Evolutionary conservation across 2,113 vertebrate species (phyloP).

Genomic region (Hippopotamus amphibius): DNA sequence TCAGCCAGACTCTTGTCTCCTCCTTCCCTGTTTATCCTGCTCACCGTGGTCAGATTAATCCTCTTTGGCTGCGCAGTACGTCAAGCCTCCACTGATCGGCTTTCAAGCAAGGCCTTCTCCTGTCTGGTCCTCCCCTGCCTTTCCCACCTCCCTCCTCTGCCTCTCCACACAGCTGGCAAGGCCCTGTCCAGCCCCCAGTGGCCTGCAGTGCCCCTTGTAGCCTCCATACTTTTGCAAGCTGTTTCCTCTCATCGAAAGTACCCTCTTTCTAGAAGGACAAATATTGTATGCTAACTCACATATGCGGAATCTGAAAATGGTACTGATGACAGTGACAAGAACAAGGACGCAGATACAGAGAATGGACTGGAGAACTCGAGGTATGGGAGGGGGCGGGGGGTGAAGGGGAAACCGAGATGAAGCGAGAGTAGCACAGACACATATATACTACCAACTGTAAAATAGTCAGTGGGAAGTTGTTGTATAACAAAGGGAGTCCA

Average conservation of each 20-base stretch:
- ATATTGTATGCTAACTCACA: too few species aligned
- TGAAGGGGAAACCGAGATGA: too few species aligned
- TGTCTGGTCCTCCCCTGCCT: not conserved
- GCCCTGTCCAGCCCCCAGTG: accelerated
- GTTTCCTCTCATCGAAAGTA: not conserved
- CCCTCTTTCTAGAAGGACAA: not conserved
- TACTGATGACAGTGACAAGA: too few species aligned
- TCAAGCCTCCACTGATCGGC: not conserved
- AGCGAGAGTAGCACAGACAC: too few species aligned
- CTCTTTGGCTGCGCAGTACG: not conserved
- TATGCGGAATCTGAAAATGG: too few species aligned
- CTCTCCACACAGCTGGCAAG: accelerated
- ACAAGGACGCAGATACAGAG: too few species aligned
- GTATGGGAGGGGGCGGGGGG: too few species aligned
- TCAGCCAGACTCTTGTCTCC: not conserved
- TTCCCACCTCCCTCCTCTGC: not conserved
- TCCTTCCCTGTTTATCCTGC: not conserved
- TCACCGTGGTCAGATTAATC: not conserved
- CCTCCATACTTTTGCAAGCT: not conserved
- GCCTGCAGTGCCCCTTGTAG: accelerated
- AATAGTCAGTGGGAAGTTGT: too few species aligned
- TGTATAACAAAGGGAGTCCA: too few species aligned
- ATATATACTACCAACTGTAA: too few species aligned
- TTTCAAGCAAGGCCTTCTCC: not conserved
- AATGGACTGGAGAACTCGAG: too few species aligned